These are phyloP conservation scores for Lophotis ruficrista DNA, from an alignment of 2,113 vertebrate species.

Conservation along the genomic window DNA sequence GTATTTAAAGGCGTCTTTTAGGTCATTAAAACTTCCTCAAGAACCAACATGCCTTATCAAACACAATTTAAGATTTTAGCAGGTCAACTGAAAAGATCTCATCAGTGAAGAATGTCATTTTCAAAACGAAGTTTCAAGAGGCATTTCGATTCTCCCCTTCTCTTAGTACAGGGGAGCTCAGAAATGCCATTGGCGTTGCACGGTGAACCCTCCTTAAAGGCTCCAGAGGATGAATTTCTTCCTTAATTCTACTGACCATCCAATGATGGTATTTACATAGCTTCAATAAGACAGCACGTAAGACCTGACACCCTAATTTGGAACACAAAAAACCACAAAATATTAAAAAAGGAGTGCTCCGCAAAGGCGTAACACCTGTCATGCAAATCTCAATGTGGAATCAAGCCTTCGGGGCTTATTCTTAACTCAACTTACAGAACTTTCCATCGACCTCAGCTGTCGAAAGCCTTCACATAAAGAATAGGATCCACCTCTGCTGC, in stretches of 20 bases:
- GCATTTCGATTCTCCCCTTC: not conserved
- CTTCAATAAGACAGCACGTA: not conserved
- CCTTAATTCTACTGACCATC: not conserved
- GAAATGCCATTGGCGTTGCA: not conserved
- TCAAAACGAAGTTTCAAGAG: not conserved
- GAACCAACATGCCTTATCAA: not conserved
- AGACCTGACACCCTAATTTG: not conserved
- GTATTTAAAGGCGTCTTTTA: not conserved
- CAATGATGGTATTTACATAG: not conserved
- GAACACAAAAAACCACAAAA: not conserved
- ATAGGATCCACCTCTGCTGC: not conserved
- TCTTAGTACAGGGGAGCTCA: not conserved
- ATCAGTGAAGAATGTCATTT: not conserved
- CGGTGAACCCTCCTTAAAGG: not conserved
- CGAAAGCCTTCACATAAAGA: not conserved
- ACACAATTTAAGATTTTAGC: not conserved
- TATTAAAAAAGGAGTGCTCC: not conserved
- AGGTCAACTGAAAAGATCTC: not conserved
- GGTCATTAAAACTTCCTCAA: not conserved
- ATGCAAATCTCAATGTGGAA: not conserved
- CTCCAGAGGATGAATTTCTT: not conserved
- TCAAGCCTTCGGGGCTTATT: not conserved
- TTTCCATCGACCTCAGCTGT: not conserved
- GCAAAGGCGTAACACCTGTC: rapidly evolving
- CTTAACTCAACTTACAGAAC: not conserved